Percentiles rank a stretch among this genome's conserved stretches.
These are phyloP conservation scores for Netelia melanura DNA, from an alignment of 2,888 invertebrate genomes.

Conservation along the genomic window DNA sequence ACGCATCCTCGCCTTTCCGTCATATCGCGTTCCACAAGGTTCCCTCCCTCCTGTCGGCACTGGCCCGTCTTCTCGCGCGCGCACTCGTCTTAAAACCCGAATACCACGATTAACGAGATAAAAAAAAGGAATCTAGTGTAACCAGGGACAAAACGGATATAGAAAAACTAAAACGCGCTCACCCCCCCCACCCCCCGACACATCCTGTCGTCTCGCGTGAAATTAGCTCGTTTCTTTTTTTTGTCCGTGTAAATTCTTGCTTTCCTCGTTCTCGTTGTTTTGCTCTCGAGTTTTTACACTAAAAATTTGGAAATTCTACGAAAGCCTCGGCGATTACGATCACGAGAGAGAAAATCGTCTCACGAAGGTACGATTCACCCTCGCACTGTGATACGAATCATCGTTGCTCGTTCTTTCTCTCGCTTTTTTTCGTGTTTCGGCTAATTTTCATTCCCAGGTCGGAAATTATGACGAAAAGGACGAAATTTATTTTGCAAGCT, in stretches of 20 bases:
- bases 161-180: slow-evolving; percentile 10
- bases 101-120: slow-evolving; percentile 16
- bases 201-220: not conserved
- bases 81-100: slow-evolving; percentile 38
- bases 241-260: slow-evolving; percentile 71
- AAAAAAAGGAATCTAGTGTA: slow-evolving; percentile 10
- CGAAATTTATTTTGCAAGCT: not conserved
- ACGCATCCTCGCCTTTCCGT: slow-evolving; percentile 7
- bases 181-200: not conserved
- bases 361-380: slow-evolving; percentile 42
- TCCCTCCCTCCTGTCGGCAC: slow-evolving; percentile 34
- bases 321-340: slow-evolving; percentile 38
- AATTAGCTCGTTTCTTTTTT: slow-evolving; percentile 16
- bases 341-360: slow-evolving; percentile 43
- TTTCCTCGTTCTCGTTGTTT: slow-evolving; percentile 36
- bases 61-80: slow-evolving; percentile 2
- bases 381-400: slow-evolving; percentile 37
- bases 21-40: slow-evolving; percentile 23
- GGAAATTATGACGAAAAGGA: slow-evolving; percentile 33
- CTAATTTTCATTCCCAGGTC: slow-evolving; percentile 55
- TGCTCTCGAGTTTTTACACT: not conserved
- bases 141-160: slow-evolving; percentile 13
- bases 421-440: not conserved
- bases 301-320: slow-evolving; percentile 61
- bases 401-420: not conserved